Evolutionary conservation across 2,797 vertebrate species (phyloP).

Genomic region (Sebastes steindachneri): DNA sequence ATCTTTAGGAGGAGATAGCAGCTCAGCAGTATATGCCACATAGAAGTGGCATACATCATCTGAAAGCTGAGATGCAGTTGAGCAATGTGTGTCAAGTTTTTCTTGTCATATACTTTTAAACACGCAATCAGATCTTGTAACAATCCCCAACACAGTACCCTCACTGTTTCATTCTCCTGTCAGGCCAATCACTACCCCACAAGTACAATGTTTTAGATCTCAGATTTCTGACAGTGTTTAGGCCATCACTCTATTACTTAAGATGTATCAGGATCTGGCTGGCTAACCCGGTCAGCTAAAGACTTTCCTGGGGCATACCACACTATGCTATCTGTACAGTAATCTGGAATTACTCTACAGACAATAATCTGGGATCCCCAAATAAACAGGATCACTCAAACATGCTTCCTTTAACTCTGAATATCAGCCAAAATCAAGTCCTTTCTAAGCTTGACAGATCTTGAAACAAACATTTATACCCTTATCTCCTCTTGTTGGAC

Average conservation of each 20-base stretch:
- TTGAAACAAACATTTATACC: neutral
- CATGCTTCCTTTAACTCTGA: slow-evolving; percentile 38
- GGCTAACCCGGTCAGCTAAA: neutral
- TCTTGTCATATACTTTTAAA: neutral
- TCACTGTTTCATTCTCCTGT: neutral
- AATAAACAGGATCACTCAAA: slow-evolving; percentile 25
- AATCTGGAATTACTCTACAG: slow-evolving; percentile 14
- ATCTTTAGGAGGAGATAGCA: too few species aligned
- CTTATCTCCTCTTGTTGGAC: neutral
- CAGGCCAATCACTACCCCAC: neutral
- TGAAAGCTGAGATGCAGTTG: too few species aligned
- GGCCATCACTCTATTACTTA: neutral
- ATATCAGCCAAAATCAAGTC: neutral
- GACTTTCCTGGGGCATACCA: neutral
- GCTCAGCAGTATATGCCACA: too few species aligned
- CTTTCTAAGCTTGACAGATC: neutral
- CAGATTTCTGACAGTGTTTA: neutral
- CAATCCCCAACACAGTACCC: neutral
- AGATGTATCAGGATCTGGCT: neutral
- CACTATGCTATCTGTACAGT: neutral
- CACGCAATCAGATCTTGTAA: neutral
- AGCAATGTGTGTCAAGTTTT: too few species aligned
- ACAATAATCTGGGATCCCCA: neutral
- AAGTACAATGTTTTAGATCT: neutral
- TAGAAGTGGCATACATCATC: too few species aligned